These are phyloP conservation scores for Myiozetetes cayanensis DNA, from an alignment of 2,113 vertebrate species.

Conservation along the genomic window DNA sequence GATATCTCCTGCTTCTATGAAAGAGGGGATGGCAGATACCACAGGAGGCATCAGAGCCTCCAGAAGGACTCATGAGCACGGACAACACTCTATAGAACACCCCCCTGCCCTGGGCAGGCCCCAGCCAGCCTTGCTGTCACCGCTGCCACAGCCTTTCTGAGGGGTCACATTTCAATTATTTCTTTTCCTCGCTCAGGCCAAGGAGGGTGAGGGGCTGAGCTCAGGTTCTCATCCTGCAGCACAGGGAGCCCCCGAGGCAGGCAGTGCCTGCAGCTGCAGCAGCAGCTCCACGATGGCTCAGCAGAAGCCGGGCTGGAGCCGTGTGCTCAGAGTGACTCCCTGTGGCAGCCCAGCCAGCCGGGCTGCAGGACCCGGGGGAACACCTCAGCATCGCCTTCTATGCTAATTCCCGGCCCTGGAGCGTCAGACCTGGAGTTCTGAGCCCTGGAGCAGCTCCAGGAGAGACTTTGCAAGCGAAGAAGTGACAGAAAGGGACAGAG, in stretches of 20 bases:
- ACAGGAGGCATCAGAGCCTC: not conserved
- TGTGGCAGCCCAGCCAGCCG: not conserved
- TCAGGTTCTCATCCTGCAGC: not conserved
- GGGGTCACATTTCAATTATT: not conserved
- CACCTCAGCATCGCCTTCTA: not conserved
- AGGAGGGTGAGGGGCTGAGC: not conserved
- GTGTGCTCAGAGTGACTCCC: not conserved
- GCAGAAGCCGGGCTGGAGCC: not conserved
- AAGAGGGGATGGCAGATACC: not conserved
- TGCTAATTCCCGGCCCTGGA: not conserved
- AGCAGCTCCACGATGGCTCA: not conserved
- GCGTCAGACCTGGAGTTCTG: not conserved
- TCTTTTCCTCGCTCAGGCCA: not conserved
- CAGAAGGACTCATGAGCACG: accelerated
- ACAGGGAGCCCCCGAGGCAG: not conserved
- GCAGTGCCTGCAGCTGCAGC: not conserved
- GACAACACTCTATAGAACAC: accelerated
- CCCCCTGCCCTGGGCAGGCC: not conserved
- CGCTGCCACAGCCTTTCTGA: accelerated
- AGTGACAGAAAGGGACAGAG: not conserved
- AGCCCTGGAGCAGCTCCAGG: not conserved
- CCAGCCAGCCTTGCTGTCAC: not conserved
- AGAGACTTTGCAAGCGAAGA: not conserved
- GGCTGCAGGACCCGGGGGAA: not conserved
- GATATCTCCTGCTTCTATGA: not conserved